Conservation (phyloP, 2,888 invertebrate species). For the Asteroscopus sphinx region DNA sequence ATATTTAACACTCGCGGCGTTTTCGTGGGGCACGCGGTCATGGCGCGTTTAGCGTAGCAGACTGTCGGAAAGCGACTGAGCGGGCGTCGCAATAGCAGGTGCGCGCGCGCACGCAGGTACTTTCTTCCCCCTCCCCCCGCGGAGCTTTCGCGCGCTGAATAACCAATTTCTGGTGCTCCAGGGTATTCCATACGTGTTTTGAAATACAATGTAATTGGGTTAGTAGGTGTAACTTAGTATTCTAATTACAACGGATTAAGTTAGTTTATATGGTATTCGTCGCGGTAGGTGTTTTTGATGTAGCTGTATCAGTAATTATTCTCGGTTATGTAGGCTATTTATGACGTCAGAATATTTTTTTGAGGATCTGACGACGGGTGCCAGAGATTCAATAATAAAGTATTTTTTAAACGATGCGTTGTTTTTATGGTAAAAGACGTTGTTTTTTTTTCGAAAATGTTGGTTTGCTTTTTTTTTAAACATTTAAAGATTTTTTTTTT, state of each 20-base stretch:
- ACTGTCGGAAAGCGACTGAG: slow-evolving; percentile 72
- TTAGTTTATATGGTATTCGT: slow-evolving; percentile 21
- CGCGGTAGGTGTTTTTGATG: slow-evolving; percentile 2
- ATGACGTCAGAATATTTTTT: slow-evolving; percentile 19
- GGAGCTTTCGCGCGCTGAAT: slow-evolving; percentile 81
- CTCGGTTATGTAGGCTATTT: slow-evolving; percentile 24
- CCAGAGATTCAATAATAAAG: neutral
- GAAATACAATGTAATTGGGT: slow-evolving; percentile 62
- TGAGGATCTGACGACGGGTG: neutral
- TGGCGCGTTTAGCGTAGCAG: slow-evolving; percentile 70
- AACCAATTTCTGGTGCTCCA: slow-evolving; percentile 74
- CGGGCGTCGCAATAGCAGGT: slow-evolving; percentile 68
- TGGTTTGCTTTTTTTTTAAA: too few relatives aligned
- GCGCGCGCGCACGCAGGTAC: slow-evolving; percentile 69
- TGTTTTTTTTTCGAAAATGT: too few relatives aligned
- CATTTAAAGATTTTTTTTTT: too few relatives aligned
- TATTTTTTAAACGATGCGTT: slow-evolving; percentile 8
- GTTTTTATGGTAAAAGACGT: neutral
- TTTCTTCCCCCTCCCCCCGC: slow-evolving; percentile 47
- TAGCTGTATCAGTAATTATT: slow-evolving; percentile 26
- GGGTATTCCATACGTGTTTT: slow-evolving; percentile 65
- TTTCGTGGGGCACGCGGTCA: slow-evolving; percentile 66
- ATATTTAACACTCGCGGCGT: slow-evolving; percentile 78
- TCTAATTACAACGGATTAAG: slow-evolving; percentile 34
- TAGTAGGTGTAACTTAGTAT: slow-evolving; percentile 56